These are phyloP conservation scores for Trachelipus rathkii DNA, from an alignment of 1,140 invertebrate species.

Conservation along the genomic window DNA sequence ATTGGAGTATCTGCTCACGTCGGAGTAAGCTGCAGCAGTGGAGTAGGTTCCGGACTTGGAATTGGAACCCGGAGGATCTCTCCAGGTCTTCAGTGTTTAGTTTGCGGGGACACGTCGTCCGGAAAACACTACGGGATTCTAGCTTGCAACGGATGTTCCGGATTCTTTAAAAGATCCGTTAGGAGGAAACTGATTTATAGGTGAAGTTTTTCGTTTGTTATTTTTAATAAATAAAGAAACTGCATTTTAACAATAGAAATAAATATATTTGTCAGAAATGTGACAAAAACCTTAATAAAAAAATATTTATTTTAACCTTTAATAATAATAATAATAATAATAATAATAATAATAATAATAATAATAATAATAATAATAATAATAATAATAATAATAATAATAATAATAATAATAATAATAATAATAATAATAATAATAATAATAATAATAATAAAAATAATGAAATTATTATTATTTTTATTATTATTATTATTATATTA, in stretches of 20 bases:
- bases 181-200: conserved; percentile 95
- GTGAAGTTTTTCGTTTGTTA: conserved; percentile 55
- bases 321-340: no score
- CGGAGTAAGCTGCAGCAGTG: conserved; percentile 17
- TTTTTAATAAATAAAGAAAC: not conserved
- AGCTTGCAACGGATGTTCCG: conserved; percentile 98
- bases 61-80: conserved; percentile 35
- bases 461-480: no score
- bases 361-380: no score
- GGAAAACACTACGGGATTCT: conserved; percentile 98
- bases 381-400: not conserved
- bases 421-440: no score
- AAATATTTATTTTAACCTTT: no score
- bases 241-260: no score
- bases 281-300: no score
- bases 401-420: no score
- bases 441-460: no score
- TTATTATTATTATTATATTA: no score
- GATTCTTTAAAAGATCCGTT: conserved; percentile 97
- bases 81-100: conserved; percentile 64
- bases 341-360: no score
- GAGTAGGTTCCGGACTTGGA: conserved; percentile 16
- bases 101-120: conserved; percentile 93
- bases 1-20: not conserved
- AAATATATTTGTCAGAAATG: no score